Conservation (phyloP, 2,113 vertebrate species). For the Carettochelys insculpta region DNA sequence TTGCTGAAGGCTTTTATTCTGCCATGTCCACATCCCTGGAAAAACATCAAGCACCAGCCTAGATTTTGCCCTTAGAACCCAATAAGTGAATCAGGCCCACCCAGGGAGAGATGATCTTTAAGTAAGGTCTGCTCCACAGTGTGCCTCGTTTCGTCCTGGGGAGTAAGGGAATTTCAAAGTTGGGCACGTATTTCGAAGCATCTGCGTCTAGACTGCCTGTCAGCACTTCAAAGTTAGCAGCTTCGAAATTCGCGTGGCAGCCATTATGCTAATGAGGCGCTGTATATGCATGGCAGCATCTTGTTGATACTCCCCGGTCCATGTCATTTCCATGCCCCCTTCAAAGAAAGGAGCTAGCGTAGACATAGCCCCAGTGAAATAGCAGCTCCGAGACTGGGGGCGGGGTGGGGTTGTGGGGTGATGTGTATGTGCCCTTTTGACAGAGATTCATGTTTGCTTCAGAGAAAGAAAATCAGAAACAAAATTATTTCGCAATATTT, state of each 20-base stretch:
- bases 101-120: neutral
- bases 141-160: fast-evolving
- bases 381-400: neutral
- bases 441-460: neutral
- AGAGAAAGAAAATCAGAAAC: neutral
- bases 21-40: neutral
- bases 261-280: no score
- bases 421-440: neutral
- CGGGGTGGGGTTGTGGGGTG: no score
- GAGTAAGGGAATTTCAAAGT: no score
- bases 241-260: no score
- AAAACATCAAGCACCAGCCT: neutral
- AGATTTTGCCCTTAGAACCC: neutral
- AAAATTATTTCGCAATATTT: neutral
- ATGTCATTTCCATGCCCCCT: no score
- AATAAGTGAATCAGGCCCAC: neutral
- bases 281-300: no score
- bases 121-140: no score
- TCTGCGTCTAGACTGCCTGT: no score
- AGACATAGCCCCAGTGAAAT: neutral
- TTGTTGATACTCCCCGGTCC: no score
- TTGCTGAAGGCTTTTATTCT: neutral
- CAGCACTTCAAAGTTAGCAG: no score
- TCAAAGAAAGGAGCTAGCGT: no score
- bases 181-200: no score